Percentiles rank a stretch among this genome's conserved stretches.
Evolutionary conservation across 2,888 invertebrate species (phyloP).

Genomic region (Ischnus inquisitorius): DNA sequence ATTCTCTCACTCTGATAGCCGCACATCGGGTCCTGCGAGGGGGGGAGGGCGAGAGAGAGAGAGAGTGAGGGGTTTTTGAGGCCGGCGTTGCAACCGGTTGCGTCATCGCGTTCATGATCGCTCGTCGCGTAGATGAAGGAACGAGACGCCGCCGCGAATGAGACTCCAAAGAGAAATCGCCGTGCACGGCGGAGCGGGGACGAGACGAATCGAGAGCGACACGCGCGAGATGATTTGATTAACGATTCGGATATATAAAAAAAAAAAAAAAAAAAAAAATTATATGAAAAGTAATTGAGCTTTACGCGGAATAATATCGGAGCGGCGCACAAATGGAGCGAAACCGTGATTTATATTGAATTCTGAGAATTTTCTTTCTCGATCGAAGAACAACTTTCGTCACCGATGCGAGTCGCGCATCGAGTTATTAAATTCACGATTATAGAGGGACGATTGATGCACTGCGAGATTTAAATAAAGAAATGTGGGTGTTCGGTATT

Average conservation of each 20-base stretch:
- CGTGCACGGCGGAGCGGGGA: constrained; percentile 1
- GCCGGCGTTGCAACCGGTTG: constrained; percentile 47
- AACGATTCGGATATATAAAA: constrained; percentile 33
- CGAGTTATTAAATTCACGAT: constrained; percentile 4
- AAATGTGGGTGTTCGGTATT: constrained; percentile 19
- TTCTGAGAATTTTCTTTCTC: too few relatives aligned
- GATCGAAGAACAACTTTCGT: background rate
- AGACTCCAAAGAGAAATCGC: constrained; percentile 55
- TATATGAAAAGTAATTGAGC: background rate
- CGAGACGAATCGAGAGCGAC: constrained; percentile 26
- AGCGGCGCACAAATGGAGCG: too few relatives aligned
- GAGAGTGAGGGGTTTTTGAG: constrained; percentile 52
- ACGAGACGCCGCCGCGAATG: constrained; percentile 41
- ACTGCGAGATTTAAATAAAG: constrained; percentile 39
- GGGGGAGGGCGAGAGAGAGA: too few relatives aligned
- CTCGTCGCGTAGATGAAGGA: constrained; percentile 52
- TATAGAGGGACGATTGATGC: background rate
- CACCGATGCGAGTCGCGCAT: background rate
- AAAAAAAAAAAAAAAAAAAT: background rate
- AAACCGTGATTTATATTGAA: too few relatives aligned
- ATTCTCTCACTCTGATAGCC: constrained; percentile 53
- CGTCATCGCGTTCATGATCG: constrained; percentile 63
- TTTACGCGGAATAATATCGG: too few relatives aligned
- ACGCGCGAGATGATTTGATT: constrained; percentile 47
- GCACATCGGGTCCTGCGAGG: constrained; percentile 12